Evolutionary conservation across 2,113 vertebrate genomes (phyloP), one percentile per base, ranked within the genome.

Genomic region (Laticauda colubrina): DNA sequence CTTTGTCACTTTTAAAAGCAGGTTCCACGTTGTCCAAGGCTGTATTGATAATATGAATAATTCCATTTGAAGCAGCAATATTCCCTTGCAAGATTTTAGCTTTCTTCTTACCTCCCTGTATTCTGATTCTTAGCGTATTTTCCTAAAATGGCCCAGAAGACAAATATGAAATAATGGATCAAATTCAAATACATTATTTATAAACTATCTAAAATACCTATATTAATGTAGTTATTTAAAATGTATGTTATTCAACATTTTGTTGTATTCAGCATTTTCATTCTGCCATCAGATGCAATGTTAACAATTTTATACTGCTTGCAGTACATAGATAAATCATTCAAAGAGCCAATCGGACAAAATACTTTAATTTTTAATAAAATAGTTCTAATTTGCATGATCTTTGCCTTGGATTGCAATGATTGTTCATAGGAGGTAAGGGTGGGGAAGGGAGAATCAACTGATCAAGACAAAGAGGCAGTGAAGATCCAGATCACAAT

Each of bases 21-120:
- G 99, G 97, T 0, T 95, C 87, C 14, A 98, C 61, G 0, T 95
- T 97, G 95, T 99, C 98, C 98, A 99, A 98, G 89, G 99, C 96
- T 96, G 97, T 98, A 92, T 98, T 98, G 23, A 99, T 97, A 90
- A 99, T 96, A 91, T 99, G 99, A 88, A 99, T 95, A 92, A 99
- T 97, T 86, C 99, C 99, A 7, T 99, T 99, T 59, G 98, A 98
- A 53, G 99, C 98, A 23, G 98, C 64, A 11, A 99, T 91, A 93
- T 99, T 97, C 0, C 98, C 96, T 88, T 98, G 96, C 57, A 99
- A 11, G 88, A 99, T 95, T 48, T 94, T 96, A 3, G 96, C 98
- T 94, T 96, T 98, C 86, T 93, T 98, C 54, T 91, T 98, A 95
- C 98, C 98, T 92, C 98, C 98, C 90, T 97, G 94, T 94, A 99